Evolutionary conservation across 2,888 invertebrate species (phyloP).

Genomic region (Scaptomyza flava): DNA sequence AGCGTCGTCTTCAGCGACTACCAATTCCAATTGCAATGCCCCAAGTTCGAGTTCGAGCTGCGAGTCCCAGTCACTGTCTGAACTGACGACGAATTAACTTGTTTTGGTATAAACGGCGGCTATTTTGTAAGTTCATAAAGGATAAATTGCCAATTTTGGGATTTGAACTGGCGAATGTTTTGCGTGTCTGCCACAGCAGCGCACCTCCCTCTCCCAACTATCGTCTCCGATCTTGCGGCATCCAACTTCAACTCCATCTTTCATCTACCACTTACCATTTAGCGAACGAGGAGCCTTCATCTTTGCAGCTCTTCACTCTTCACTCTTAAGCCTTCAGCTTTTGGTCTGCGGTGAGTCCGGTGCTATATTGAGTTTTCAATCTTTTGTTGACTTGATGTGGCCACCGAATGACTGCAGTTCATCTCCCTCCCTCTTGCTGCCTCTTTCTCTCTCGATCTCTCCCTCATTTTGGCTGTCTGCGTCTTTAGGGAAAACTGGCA

Average conservation of each 20-base stretch:
- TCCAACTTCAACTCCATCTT: slow-evolving; percentile 47
- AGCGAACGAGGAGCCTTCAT: slow-evolving; percentile 20
- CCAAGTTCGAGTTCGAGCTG: slow-evolving; percentile 17
- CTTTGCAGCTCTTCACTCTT: slow-evolving; percentile 1
- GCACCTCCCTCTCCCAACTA: slow-evolving; percentile 1
- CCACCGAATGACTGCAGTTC: slow-evolving; percentile 71
- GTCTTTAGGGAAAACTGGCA: slow-evolving; percentile 80
- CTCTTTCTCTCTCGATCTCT: background rate
- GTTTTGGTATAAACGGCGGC: slow-evolving; percentile 83
- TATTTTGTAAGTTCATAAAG: slow-evolving; percentile 83
- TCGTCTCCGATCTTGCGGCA: background rate
- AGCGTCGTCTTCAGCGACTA: slow-evolving; percentile 26
- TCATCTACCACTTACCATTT: slow-evolving; percentile 56
- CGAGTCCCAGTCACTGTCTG: slow-evolving; percentile 24
- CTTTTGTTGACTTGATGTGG: slow-evolving; percentile 80
- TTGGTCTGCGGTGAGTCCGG: slow-evolving; percentile 53
- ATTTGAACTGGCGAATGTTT: slow-evolving; percentile 80
- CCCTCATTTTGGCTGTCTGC: slow-evolving; percentile 28
- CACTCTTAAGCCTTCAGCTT: slow-evolving; percentile 13
- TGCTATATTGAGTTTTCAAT: slow-evolving; percentile 82
- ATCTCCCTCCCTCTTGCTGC: background rate
- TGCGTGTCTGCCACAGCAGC: slow-evolving; percentile 65
- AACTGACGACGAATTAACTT: slow-evolving; percentile 79
- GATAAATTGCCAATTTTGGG: slow-evolving; percentile 83
- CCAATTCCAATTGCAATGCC: slow-evolving; percentile 36